Base-by-base conservation (phyloP, 2,113 vertebrate genomes). In the Lontra canadensis region DNA sequence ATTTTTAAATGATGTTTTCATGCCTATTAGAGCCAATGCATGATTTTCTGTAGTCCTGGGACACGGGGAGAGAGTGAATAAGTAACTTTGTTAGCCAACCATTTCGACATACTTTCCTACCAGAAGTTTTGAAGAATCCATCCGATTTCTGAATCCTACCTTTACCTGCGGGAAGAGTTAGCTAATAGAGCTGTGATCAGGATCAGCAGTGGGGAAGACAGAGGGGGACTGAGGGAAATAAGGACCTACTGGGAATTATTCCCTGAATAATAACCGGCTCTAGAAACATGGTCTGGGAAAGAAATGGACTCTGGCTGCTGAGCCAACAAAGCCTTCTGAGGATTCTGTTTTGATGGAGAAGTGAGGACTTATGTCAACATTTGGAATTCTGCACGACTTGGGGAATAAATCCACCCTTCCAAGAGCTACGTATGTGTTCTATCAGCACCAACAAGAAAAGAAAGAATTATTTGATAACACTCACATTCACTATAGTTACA, bases 1-100 rank as follows among this genome's bases (percentile, higher is more conserved):
- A 92, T 95, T 95, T 95, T 94, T 87, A 92, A 88, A 95, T 93
- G 82, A 81, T 93, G 36, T 85, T 94, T 63, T 95, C 63, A 94
- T 74, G n/a, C 52, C 89, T 78, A 15, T 88, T 96, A 65, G 11
- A 90, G 42, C 69, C n/a, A 83, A 87, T 26, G 69, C n/a, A 47
- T 52, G 95, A 34, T 95, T 97, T 91, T 97, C 61, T 52, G 4
- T 52, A 49, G 97, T 76, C 89, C 83, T 88, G 82, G 42, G 76
- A 97, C 95, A 73, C n/a, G 89, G 67, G 31, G n/a, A 57, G 73
- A 90, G 59, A 69, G 17, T 25, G 71, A 84, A 61, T 74, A 94
- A 94, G 90, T 39, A 84, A 74, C 25, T 86, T 80, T 44, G 55
- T 76, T 61, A 73, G 2, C 29, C 39, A 83, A 44, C 95, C 44